Base-by-base conservation (phyloP, 2,113 vertebrate species). In the Chamaetylas fuelleborni region DNA sequence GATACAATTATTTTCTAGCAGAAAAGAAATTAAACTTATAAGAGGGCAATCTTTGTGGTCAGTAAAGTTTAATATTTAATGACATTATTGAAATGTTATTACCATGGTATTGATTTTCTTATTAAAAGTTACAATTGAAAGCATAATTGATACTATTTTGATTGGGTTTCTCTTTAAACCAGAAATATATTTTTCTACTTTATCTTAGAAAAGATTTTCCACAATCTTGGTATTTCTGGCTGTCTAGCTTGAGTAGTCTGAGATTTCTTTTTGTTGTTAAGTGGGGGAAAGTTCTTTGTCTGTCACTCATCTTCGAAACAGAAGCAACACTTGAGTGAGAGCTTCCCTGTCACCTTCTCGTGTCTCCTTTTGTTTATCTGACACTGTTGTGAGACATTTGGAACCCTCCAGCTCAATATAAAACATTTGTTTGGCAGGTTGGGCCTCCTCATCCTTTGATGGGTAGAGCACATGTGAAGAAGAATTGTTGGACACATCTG, bases 361-460 rank as follows among this genome's bases (percentile, higher is more conserved):
- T 71, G 79, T 94, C 95, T 97, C 94, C 96, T 93, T 96, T 98
- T 97, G 96, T 96, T 97, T 96, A 95, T 93, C 91, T 97, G 96
- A 98, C 91, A 97, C 96, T 8, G 67, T 94, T 92, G 92, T 92
- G 94, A 96, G 92, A 96, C 95, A 93, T 96, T 97, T 95, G 91
- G 96, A 96, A 86, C 93, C 81, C 90, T 87, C 74, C 78, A 79
- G 90, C 91, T 93, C 96, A 91, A 93, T 94, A 97, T 88, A 97
- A 97, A 97, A 97, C 96, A 97, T 98, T 98, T 98, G 97, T 90
- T 96, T 96, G 95, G 95, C 81, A 94, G 93, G 73, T 69, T 61
- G 85, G 93, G 86, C 81, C 51, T 88, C 81, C 19, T 93, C 81
- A 95, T 93, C 85, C 92, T 97, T 94, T 96, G 94, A 97, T 93